Percentiles rank a stretch among this genome's conserved stretches.
phyloP scores from a whole-genome alignment of 2,888 invertebrate genomes.

The Athalia circularis region DNA sequence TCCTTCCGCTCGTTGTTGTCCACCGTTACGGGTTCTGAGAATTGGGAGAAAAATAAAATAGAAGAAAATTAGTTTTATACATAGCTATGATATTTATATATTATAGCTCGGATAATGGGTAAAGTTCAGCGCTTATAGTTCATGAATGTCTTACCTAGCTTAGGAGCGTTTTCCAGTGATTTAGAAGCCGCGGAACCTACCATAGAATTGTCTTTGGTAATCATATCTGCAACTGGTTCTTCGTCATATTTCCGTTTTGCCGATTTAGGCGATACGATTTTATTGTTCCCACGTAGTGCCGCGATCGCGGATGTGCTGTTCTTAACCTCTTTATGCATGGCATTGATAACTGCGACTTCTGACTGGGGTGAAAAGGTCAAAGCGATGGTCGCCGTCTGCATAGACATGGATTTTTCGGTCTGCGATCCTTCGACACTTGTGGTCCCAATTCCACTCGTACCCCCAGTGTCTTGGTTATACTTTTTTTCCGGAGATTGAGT shows the following conservation, averaged over 20 bases:
- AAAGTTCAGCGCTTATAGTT: neutral
- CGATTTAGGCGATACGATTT: constrained; percentile 66
- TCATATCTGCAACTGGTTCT: constrained; percentile 49
- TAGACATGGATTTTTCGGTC: constrained; percentile 59
- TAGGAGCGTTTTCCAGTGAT: constrained; percentile 63
- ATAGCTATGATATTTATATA: too few species aligned
- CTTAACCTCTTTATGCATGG: constrained; percentile 61
- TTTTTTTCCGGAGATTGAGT: constrained; percentile 61
- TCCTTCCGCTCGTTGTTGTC: constrained; percentile 43
- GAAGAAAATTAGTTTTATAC: neutral
- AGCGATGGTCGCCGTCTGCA: constrained; percentile 65
- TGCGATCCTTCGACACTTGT: constrained; percentile 40
- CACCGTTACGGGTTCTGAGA: constrained; percentile 13
- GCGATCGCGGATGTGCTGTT: constrained; percentile 61
- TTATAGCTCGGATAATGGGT: neutral
- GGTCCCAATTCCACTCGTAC: neutral
- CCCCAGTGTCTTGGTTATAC: constrained; percentile 54
- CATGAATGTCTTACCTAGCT: constrained; percentile 63
- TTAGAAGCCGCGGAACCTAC: constrained; percentile 57
- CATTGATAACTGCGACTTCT: constrained; percentile 60
- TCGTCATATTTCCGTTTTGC: constrained; percentile 70
- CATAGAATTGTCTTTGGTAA: constrained; percentile 57
- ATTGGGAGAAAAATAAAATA: neutral
- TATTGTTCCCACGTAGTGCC: constrained; percentile 54
- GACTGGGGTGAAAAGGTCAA: constrained; percentile 65